Percentiles rank a stretch among this genome's conserved stretches.
These are phyloP conservation scores for Ophion slaviceki DNA, from an alignment of 2,888 invertebrate genomes.

Conservation along the genomic window DNA sequence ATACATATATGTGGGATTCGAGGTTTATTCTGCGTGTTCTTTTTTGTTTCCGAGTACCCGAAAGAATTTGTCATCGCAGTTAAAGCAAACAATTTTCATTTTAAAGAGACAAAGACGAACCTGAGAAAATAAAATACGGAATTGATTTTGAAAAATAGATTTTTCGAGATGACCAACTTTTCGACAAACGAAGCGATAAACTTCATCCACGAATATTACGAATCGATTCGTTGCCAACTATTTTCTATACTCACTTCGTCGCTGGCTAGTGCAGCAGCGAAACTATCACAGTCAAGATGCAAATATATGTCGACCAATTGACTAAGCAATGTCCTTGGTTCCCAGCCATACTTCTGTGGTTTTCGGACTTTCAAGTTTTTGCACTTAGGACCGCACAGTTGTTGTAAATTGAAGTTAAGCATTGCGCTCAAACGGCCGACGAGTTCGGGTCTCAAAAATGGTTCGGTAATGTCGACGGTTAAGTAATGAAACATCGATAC, in stretches of 20 bases:
- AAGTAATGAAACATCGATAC: slow-evolving; percentile 99
- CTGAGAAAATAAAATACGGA: too few relatives aligned
- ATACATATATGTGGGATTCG: too few relatives aligned
- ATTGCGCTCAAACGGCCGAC: slow-evolving; percentile 97
- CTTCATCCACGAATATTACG: slow-evolving; percentile 3
- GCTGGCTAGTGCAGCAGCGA: slow-evolving; percentile 95
- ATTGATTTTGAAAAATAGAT: background rate
- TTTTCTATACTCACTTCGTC: slow-evolving; percentile 91
- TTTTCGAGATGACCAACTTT: background rate
- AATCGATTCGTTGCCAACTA: background rate
- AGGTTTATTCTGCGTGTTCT: too few relatives aligned
- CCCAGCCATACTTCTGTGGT: slow-evolving; percentile 98
- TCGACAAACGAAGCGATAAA: background rate
- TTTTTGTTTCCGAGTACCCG: too few relatives aligned
- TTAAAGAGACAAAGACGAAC: too few relatives aligned
- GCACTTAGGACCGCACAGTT: slow-evolving; percentile 98
- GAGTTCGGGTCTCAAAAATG: slow-evolving; percentile 96
- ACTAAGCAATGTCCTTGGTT: slow-evolving; percentile 95
- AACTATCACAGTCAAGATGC: slow-evolving; percentile 96
- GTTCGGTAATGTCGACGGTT: slow-evolving; percentile 96
- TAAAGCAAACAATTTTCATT: too few relatives aligned
- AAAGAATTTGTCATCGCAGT: too few relatives aligned
- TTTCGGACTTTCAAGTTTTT: slow-evolving; percentile 96
- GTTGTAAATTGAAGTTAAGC: slow-evolving; percentile 99
- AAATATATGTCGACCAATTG: slow-evolving; percentile 98